phyloP scores from a whole-genome alignment of 2,797 vertebrate genomes.

The Orestias chungarensis region DNA sequence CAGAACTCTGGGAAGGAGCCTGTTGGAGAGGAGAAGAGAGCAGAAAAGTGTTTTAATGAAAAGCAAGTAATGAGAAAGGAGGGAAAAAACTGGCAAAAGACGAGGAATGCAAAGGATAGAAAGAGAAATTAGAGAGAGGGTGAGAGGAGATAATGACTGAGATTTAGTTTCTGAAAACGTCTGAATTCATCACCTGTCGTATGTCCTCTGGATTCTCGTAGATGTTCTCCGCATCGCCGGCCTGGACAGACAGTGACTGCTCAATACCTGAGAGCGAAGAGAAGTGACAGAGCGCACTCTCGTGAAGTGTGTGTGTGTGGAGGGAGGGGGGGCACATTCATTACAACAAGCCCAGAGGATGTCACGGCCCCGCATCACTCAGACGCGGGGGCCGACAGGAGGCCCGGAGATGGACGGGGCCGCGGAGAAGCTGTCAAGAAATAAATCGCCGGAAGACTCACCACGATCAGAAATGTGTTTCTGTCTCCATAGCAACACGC shows the following conservation, averaged over 20 bases:
- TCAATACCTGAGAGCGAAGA: slow-evolving; percentile 70
- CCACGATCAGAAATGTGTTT: slow-evolving; percentile 73
- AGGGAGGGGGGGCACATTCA: slow-evolving; percentile 65
- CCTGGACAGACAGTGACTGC: slow-evolving; percentile 75
- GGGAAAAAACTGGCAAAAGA: slow-evolving; percentile 25
- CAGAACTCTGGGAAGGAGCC: slow-evolving; percentile 72
- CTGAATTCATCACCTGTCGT: slow-evolving; percentile 77
- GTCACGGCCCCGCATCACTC: slow-evolving; percentile 69
- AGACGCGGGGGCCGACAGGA: slow-evolving; percentile 53
- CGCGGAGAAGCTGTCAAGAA: slow-evolving; percentile 60
- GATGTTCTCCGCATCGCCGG: slow-evolving; percentile 79
- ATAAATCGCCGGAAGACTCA: slow-evolving; percentile 74
- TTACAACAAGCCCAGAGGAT: slow-evolving; percentile 70
- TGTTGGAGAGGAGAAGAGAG: slow-evolving; percentile 59
- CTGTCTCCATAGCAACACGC: slow-evolving; percentile 85
- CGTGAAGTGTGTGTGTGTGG: too few species aligned
- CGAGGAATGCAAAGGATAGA: slow-evolving; percentile 11
- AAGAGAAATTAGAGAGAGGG: slow-evolving; percentile 22
- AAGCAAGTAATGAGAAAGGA: slow-evolving; percentile 58
- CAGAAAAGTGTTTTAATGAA: slow-evolving; percentile 67
- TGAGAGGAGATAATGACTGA: not conserved
- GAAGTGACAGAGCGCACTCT: slow-evolving; percentile 11
- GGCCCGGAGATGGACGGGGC: slow-evolving; percentile 65
- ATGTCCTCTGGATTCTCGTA: slow-evolving; percentile 83
- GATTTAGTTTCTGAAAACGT: slow-evolving; percentile 32